phyloP scores from a whole-genome alignment of 2,113 vertebrate genomes.

The Spea multiplicata region DNA sequence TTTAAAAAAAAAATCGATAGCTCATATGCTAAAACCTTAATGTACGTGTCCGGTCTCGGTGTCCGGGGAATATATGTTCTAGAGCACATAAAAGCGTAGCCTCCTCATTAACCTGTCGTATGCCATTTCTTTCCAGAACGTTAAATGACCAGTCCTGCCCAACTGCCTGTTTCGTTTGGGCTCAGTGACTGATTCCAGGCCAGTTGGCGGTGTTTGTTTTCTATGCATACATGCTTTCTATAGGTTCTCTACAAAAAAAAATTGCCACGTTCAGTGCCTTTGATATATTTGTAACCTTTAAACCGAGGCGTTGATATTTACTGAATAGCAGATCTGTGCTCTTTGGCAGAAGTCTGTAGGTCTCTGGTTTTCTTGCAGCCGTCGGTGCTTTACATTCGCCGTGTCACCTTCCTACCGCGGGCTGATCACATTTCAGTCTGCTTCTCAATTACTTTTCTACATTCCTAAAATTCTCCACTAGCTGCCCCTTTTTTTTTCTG shows the following conservation, averaged over 20 bases:
- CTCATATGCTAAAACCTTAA: background rate
- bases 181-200: too few species aligned
- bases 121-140: too few species aligned
- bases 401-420: slow-evolving; percentile 11
- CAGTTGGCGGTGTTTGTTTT: too few species aligned
- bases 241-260: too few species aligned
- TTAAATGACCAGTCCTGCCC: too few species aligned
- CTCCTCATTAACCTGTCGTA: background rate
- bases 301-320: too few species aligned
- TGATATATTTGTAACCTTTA: too few species aligned
- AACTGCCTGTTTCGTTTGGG: too few species aligned
- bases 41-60: background rate
- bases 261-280: too few species aligned
- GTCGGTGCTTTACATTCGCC: background rate
- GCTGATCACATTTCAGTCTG: slow-evolving; percentile 30
- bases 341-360: background rate
- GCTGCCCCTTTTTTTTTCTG: background rate
- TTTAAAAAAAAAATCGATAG: background rate
- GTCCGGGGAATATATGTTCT: background rate
- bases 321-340: too few species aligned
- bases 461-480: slow-evolving; percentile 38
- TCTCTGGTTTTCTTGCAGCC: background rate
- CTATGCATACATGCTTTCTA: too few species aligned
- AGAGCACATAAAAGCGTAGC: background rate
- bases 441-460: slow-evolving; percentile 26